phyloP scores from a whole-genome alignment of 2,888 invertebrate species.

The Volucella zonaria region DNA sequence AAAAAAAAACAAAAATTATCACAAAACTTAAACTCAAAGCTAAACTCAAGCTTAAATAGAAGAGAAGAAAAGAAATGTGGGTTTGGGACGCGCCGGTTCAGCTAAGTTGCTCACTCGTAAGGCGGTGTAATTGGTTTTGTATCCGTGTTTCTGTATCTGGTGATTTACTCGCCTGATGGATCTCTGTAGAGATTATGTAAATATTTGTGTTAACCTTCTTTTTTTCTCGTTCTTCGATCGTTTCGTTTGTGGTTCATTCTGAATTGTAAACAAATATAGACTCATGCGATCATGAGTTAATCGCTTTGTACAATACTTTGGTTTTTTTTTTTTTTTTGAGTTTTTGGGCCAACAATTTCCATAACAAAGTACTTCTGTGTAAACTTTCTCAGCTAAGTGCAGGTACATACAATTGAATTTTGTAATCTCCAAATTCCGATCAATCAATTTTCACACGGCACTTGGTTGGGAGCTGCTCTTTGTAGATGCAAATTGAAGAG shows the following conservation, averaged over 20 bases:
- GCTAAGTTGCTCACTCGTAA: not conserved
- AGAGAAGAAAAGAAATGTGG: too few species aligned
- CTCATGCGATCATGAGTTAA: slow-evolving; percentile 29
- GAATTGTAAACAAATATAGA: slow-evolving; percentile 48
- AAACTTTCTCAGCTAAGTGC: not conserved
- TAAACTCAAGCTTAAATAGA: too few species aligned
- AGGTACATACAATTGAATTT: not conserved
- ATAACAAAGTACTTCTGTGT: not conserved
- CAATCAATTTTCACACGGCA: too few species aligned
- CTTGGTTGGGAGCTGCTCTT: too few species aligned
- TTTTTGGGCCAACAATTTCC: slow-evolving; percentile 5
- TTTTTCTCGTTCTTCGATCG: not conserved
- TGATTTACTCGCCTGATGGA: slow-evolving; percentile 55
- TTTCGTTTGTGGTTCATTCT: slow-evolving; percentile 8
- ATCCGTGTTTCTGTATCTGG: slow-evolving; percentile 34
- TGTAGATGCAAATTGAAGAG: too few species aligned
- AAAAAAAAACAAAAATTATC: too few species aligned
- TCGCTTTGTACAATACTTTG: slow-evolving; percentile 10
- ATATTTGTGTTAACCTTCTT: slow-evolving; percentile 50
- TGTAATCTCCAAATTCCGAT: too few species aligned
- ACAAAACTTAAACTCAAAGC: too few species aligned
- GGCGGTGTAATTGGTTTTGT: not conserved
- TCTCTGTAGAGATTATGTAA: slow-evolving; percentile 53
- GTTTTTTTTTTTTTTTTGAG: too few species aligned
- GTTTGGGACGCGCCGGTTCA: too few species aligned